Evolutionary conservation across 2,113 vertebrate genomes (phyloP).

Genomic region (Oncorhynchus clarkii): DNA sequence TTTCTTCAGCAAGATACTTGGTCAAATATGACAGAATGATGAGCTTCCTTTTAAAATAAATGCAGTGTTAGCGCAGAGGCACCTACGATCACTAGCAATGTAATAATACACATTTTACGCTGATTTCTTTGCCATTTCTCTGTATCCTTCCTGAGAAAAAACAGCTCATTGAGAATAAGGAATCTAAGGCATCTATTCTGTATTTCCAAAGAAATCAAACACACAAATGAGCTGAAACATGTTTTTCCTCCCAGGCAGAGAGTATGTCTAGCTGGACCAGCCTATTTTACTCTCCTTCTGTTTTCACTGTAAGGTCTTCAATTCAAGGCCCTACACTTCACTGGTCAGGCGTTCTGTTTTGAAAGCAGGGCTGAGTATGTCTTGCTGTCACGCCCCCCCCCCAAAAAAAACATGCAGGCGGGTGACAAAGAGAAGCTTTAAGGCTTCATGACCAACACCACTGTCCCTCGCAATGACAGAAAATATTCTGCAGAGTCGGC

Average conservation of each 20-base stretch:
- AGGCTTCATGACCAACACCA: conserved; percentile 6
- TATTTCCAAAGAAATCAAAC: conserved; percentile 17
- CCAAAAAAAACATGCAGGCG: not conserved
- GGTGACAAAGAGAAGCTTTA: conserved; percentile 18
- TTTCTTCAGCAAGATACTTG: not conserved
- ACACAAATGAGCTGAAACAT: conserved; percentile 30
- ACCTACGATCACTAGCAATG: not conserved
- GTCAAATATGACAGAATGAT: not conserved
- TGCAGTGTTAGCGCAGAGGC: not conserved
- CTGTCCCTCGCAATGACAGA: not conserved
- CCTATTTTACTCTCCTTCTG: conserved; percentile 7
- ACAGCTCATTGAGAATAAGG: conserved; percentile 13
- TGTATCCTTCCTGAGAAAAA: not conserved
- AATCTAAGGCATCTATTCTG: conserved; percentile 5
- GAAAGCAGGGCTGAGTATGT: not conserved
- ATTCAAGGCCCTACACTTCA: not conserved
- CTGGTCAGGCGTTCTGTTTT: conserved; percentile 2
- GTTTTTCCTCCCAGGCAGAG: conserved; percentile 30
- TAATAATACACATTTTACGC: conserved; percentile 2
- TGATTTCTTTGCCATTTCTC: not conserved
- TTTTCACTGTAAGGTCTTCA: not conserved
- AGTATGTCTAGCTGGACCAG: not conserved
- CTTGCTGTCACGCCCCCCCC: no score
- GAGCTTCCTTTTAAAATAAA: not conserved
- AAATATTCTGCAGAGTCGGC: not conserved